These are phyloP conservation scores for Petrolisthes cinctipes DNA, from an alignment of 2,888 invertebrate species.

Conservation along the genomic window DNA sequence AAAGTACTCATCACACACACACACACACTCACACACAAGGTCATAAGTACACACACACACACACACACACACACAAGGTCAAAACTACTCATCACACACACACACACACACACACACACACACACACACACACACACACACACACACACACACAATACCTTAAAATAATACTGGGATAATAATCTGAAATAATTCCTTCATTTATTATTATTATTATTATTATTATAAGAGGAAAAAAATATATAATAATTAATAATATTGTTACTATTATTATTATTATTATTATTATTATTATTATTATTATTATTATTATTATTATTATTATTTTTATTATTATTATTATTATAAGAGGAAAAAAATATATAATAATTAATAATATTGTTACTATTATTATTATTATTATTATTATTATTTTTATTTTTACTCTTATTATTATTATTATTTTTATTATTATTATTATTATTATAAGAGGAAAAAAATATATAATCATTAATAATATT, in stretches of 20 bases:
- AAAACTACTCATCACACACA: too few relatives aligned
- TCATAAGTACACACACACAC: too few relatives aligned
- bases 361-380: not conserved
- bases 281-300: conserved; percentile 11
- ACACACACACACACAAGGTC: too few relatives aligned
- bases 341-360: not conserved
- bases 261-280: not conserved
- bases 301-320: conserved; percentile 2
- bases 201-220: not conserved
- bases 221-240: not conserved
- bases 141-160: not conserved
- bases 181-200: not conserved
- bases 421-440: not conserved
- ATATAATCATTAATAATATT: not conserved
- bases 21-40: too few relatives aligned
- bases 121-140: conserved; percentile 18
- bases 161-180: not conserved
- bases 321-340: conserved; percentile 8
- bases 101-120: not conserved
- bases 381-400: too few relatives aligned
- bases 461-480: not conserved
- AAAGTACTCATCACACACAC: too few relatives aligned
- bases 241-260: not conserved
- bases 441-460: not conserved
- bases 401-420: too few relatives aligned